phyloP scores from a whole-genome alignment of 2,113 vertebrate species.

The Hystrix cristata region DNA sequence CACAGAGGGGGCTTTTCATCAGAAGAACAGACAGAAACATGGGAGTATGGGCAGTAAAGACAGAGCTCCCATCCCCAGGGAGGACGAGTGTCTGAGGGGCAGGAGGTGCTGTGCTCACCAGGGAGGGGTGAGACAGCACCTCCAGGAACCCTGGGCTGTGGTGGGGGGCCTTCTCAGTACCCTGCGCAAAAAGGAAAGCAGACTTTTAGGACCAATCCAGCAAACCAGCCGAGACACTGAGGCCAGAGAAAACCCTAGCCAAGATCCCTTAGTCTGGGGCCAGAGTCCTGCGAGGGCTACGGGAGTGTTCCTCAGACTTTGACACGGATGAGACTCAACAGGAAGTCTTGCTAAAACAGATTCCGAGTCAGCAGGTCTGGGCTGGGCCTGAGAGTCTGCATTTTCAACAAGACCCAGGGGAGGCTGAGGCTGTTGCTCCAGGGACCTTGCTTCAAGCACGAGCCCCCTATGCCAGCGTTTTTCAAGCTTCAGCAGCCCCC shows the following conservation, averaged over 20 bases:
- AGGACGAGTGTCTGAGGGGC: neutral
- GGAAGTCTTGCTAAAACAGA: neutral
- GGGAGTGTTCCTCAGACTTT: neutral
- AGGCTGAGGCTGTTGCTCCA: neutral
- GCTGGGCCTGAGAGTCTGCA: neutral
- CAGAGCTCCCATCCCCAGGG: neutral
- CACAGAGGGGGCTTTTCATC: slow-evolving; percentile 83
- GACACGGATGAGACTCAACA: neutral
- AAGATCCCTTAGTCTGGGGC: neutral
- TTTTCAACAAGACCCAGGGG: neutral
- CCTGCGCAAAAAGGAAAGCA: fast-evolving
- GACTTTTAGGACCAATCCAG: neutral
- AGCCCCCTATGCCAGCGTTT: neutral
- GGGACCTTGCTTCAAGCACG: neutral
- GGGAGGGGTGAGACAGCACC: slow-evolving; percentile 36
- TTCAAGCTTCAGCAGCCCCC: neutral
- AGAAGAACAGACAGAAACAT: slow-evolving; percentile 67
- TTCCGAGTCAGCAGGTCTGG: neutral
- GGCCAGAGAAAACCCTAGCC: neutral
- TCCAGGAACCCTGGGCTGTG: slow-evolving; percentile 47
- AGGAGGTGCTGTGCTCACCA: neutral
- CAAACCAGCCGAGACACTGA: too few relatives aligned
- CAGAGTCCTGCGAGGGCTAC: neutral
- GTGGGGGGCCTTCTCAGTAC: neutral
- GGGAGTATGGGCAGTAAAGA: neutral